phyloP scores from a whole-genome alignment of 2,797 vertebrate species.

The Phoeniculus purpureus region DNA sequence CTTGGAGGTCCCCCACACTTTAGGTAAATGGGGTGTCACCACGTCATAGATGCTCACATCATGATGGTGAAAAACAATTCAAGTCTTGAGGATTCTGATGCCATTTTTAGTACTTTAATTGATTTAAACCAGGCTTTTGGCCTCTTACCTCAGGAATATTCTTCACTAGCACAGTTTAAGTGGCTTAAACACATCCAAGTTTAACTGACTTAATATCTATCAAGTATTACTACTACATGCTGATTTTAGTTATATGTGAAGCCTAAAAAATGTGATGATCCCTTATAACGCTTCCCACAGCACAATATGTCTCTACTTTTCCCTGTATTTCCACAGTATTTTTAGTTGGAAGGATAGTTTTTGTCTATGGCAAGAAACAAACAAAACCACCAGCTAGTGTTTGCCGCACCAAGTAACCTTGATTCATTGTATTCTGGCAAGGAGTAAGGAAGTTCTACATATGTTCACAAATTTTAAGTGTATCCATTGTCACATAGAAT shows the following conservation, averaged over 20 bases:
- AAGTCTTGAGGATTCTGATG: not conserved
- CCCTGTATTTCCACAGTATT: not conserved
- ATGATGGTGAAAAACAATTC: not conserved
- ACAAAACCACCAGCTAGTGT: not conserved
- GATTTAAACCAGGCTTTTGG: no score
- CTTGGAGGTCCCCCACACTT: not conserved
- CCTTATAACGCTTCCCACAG: not conserved
- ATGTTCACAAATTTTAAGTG: not conserved
- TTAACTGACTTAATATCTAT: not conserved
- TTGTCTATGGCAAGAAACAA: not conserved
- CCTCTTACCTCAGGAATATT: not conserved
- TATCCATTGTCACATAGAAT: fast-evolving
- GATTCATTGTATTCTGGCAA: not conserved
- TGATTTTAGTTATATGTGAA: not conserved
- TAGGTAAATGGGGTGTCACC: not conserved
- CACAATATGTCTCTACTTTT: not conserved
- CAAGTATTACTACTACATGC: not conserved
- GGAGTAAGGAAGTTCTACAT: not conserved
- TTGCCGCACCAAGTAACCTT: not conserved
- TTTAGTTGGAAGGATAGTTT: not conserved
- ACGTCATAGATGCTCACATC: not conserved
- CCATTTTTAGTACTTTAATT: not conserved
- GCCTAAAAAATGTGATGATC: not conserved
- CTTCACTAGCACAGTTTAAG: not conserved
- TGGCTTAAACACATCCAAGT: not conserved